phyloP scores from a whole-genome alignment of 2,888 invertebrate species.

The Gasteruption jaculator region DNA sequence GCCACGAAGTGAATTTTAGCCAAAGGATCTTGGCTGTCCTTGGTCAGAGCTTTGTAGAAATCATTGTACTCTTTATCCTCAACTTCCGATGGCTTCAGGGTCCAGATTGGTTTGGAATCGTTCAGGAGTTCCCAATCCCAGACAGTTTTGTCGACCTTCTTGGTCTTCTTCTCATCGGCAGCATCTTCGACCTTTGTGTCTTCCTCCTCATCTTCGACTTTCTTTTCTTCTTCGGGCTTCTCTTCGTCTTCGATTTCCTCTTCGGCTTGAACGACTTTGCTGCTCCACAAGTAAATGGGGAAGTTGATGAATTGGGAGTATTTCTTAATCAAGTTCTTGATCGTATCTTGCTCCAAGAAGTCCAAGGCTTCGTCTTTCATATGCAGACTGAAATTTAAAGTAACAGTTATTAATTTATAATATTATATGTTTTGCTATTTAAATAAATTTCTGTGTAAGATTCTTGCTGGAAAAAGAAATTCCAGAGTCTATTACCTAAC shows the following conservation, averaged over 20 bases:
- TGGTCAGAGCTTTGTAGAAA: slow-evolving; percentile 94
- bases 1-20: slow-evolving; percentile 93
- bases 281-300: slow-evolving; percentile 93
- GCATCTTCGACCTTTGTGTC: slow-evolving; percentile 64
- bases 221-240: slow-evolving; percentile 34
- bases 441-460: slow-evolving; percentile 6
- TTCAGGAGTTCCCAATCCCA: slow-evolving; percentile 99
- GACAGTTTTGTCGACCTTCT: slow-evolving; percentile 87
- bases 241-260: slow-evolving; percentile 58
- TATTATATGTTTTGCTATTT: slow-evolving; percentile 9
- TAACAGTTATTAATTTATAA: slow-evolving; percentile 27
- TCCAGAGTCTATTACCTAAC: slow-evolving; percentile 59
- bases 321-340: slow-evolving; percentile 88
- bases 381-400: slow-evolving; percentile 62
- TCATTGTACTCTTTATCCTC: slow-evolving; percentile 85
- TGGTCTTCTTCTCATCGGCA: slow-evolving; percentile 71
- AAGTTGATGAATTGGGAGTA: slow-evolving; percentile 99
- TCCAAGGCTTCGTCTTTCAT: slow-evolving; percentile 97
- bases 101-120: slow-evolving; percentile 98
- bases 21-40: slow-evolving; percentile 79
- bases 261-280: slow-evolving; percentile 56
- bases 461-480: not conserved
- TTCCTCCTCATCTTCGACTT: slow-evolving; percentile 56
- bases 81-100: slow-evolving; percentile 83
- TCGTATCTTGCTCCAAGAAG: slow-evolving; percentile 88